Evolutionary conservation across 92 coral and sea anemone genomes (phyloP), one percentile per base, ranked within the genome.

Genomic region (Heteractis magnifica): DNA sequence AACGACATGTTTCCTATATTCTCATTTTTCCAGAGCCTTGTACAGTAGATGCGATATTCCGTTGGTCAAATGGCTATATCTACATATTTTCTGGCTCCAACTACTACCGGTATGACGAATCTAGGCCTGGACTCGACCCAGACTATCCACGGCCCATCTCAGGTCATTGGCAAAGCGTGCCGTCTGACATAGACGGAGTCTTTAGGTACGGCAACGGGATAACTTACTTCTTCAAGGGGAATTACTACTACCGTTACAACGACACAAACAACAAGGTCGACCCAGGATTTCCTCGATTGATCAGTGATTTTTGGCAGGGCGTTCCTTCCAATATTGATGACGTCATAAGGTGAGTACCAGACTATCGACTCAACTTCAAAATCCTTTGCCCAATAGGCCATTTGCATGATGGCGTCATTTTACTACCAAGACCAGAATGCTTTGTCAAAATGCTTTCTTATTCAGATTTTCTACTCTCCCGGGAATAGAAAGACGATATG

Each of bases 161-260:
- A 64, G 82, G 84, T n/a, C 90, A 95, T 79, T 95, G 98, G 98
- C 79, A 80, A 18, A 94, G 93, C 1, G 94, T 95, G 44, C 98
- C 98, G 12, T 84, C 88, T 71, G 76, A 89, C 20, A 86, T 95
- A 16, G 91, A 95, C 64, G 98, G 91, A 18, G 98, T 86, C 55
- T 89, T 95, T 72, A 94, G 98, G 68, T 93, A 90, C 81, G 87
- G 87, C 20, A 91, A 95, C 78, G 98, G 98, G 21, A 16, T 90
- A 0, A 95, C 98, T n/a, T 95, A 95, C 56, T 95, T 95, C 92
- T 95, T 95, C 76, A 93, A 95, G 79, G 97, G 90, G 34, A 85
- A 88, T 65, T 65, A 86, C 77, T 95, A 95, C 72, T 95, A 88
- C 88, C 83, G 95, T 81, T 95, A 87, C 81, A 95, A 95, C 62